Percentiles rank a stretch among this genome's conserved stretches.
Evolutionary conservation across 2,113 vertebrate species (phyloP).

Genomic region (Menura novaehollandiae): DNA sequence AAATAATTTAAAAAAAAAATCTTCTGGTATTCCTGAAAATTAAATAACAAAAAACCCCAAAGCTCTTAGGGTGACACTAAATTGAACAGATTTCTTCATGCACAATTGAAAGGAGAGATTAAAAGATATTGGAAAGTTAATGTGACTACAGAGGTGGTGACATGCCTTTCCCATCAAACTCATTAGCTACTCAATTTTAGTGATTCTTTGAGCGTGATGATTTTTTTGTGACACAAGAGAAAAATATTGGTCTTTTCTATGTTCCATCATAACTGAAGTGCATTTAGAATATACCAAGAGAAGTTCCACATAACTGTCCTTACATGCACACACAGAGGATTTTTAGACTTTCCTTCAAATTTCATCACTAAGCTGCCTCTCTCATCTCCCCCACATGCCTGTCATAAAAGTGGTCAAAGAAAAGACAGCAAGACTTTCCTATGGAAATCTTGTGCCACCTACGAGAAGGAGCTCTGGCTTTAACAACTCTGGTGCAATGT

Average conservation of each 20-base stretch:
- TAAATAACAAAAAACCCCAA: not conserved
- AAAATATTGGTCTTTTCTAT: not conserved
- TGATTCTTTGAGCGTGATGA: not conserved
- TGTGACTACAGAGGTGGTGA: not conserved
- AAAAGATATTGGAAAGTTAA: constrained; percentile 27
- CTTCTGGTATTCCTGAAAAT: not conserved
- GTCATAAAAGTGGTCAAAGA: not conserved
- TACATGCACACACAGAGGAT: rapidly evolving
- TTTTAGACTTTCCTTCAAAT: not conserved
- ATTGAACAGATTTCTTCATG: constrained; percentile 8
- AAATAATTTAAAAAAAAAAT: not conserved
- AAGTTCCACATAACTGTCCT: not conserved
- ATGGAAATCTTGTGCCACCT: not conserved
- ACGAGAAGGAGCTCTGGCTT: not conserved
- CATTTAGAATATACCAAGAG: not conserved
- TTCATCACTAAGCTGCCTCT: not conserved
- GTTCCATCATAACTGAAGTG: not conserved
- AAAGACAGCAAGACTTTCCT: not conserved
- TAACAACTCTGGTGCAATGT: not conserved
- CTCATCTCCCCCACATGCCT: not conserved
- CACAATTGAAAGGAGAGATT: constrained; percentile 15
- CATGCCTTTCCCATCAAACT: not conserved
- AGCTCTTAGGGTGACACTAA: not conserved
- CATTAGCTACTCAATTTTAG: not conserved
- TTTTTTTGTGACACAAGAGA: not conserved